These are phyloP conservation scores for Lucilia sericata DNA, from an alignment of 1,140 invertebrate species.

Conservation along the genomic window DNA sequence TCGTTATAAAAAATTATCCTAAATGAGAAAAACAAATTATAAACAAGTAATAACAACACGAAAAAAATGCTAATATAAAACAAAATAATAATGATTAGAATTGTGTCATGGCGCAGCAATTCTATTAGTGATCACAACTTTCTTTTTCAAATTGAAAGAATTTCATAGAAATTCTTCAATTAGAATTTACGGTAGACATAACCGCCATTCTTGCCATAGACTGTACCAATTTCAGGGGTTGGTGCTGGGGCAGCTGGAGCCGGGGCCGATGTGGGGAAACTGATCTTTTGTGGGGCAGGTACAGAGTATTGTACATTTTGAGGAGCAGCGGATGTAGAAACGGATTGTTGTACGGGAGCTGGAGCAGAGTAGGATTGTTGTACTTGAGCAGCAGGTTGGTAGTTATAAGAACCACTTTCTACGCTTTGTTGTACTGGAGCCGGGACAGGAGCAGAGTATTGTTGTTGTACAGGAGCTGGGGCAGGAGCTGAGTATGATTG, in stretches of 20 bases:
- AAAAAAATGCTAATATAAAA: background rate
- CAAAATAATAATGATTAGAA: conserved; percentile 9
- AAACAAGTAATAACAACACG: too few species aligned
- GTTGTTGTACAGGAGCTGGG: conserved; percentile 8
- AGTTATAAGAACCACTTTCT: too few species aligned
- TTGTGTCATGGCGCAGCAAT: background rate
- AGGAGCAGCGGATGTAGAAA: conserved; percentile 40
- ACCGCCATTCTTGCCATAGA: conserved; percentile 47
- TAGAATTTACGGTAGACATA: conserved; percentile 44
- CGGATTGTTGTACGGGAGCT: conserved; percentile 35
- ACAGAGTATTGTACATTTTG: conserved; percentile 32
- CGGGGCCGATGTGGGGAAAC: background rate
- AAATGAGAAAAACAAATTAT: background rate
- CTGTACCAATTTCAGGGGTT: conserved; percentile 28
- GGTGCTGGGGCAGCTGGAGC: background rate
- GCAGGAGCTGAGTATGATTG: conserved; percentile 13
- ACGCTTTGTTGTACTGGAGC: conserved; percentile 7
- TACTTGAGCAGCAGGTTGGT: conserved; percentile 40
- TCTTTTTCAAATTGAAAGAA: conserved; percentile 15
- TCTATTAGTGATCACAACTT: background rate
- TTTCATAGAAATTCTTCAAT: conserved; percentile 25
- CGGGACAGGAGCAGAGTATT: conserved; percentile 38
- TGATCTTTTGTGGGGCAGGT: conserved; percentile 8
- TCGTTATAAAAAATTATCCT: too few species aligned
- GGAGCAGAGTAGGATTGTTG: conserved; percentile 18